Conservation (phyloP, 1,140 invertebrate species). For the Camponotus floridanus region DNA sequence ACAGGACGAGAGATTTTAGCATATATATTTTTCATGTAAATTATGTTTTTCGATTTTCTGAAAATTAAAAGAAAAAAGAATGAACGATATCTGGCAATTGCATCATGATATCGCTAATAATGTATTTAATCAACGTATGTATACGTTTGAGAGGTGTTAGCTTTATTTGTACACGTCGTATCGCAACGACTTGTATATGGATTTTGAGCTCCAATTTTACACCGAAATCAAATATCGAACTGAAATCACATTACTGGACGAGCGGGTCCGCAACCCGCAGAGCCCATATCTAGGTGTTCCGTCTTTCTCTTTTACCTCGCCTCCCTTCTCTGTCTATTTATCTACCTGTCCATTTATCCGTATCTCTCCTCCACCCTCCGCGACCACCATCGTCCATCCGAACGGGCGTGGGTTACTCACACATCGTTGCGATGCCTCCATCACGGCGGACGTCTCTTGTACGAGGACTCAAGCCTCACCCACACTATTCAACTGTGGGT, state of each 20-base stretch:
- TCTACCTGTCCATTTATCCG: slow-evolving; percentile 64
- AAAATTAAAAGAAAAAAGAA: background rate
- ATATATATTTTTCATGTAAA: background rate
- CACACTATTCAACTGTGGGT: slow-evolving; percentile 50
- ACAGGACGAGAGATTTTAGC: background rate
- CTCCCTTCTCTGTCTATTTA: slow-evolving; percentile 57
- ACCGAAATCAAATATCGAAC: slow-evolving; percentile 59
- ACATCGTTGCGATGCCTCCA: slow-evolving; percentile 11
- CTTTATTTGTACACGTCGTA: slow-evolving; percentile 37
- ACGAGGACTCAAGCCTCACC: slow-evolving; percentile 5
- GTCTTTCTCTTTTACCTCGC: slow-evolving; percentile 50
- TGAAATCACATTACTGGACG: slow-evolving; percentile 57
- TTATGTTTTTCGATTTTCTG: background rate
- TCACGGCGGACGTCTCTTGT: slow-evolving; percentile 5
- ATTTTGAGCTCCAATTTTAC: slow-evolving; percentile 55
- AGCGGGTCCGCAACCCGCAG: slow-evolving; percentile 28
- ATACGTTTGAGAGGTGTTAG: slow-evolving; percentile 34
- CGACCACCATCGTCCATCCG: background rate
- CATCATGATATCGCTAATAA: slow-evolving; percentile 2
- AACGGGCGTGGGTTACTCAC: slow-evolving; percentile 19
- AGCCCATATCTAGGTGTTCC: slow-evolving; percentile 42
- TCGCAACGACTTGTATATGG: slow-evolving; percentile 8
- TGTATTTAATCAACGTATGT: slow-evolving; percentile 28
- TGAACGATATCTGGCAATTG: background rate
- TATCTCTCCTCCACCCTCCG: slow-evolving; percentile 5